Conservation (phyloP, 2,797 vertebrate genomes). For the Coendou prehensilis region DNA sequence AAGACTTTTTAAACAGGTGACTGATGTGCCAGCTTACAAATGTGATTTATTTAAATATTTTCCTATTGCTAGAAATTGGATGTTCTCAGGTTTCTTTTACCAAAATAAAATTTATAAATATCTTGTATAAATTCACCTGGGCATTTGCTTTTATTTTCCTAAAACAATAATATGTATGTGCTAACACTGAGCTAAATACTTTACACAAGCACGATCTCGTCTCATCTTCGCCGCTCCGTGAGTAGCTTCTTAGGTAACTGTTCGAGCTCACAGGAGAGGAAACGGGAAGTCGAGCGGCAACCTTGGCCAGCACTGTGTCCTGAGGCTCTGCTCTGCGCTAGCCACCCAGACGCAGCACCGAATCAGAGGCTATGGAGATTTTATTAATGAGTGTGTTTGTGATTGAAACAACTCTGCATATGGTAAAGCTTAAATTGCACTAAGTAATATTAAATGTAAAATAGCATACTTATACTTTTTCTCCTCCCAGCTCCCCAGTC, state of each 20-base stretch:
- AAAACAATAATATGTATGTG: not conserved
- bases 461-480: not conserved
- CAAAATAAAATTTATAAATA: conserved; percentile 22
- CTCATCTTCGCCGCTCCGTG: not conserved
- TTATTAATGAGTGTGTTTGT: not conserved
- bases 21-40: not conserved
- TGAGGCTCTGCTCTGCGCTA: not conserved
- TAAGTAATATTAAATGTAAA: not conserved
- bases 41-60: not conserved
- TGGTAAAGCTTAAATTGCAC: not conserved
- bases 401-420: not conserved
- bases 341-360: not conserved
- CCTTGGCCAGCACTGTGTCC: not conserved
- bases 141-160: not conserved
- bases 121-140: not conserved
- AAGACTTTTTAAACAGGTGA: not conserved
- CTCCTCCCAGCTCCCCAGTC: not conserved
- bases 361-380: not conserved
- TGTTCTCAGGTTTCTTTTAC: not conserved
- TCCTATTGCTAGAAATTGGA: not conserved
- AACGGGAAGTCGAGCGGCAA: not conserved
- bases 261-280: not conserved
- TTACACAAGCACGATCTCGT: not conserved
- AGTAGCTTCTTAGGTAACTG: not conserved
- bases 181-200: not conserved